These are phyloP conservation scores for Athrips mouffetella DNA, from an alignment of 2,888 invertebrate species.

Conservation along the genomic window DNA sequence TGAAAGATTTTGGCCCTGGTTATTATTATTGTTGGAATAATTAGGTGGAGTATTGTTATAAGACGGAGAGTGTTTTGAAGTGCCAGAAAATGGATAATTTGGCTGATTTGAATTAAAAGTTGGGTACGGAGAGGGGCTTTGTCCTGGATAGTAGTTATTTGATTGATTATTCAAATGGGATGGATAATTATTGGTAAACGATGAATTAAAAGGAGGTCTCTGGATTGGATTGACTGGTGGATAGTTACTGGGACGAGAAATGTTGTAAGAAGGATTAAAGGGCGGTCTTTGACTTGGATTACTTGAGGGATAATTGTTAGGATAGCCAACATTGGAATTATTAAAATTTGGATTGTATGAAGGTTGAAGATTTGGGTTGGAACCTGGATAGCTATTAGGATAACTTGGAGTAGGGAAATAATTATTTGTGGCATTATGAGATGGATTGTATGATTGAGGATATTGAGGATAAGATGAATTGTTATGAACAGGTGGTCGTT, in stretches of 20 bases:
- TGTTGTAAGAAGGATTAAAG: constrained; percentile 18
- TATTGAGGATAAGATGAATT: constrained; percentile 4
- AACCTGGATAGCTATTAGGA: constrained; percentile 13
- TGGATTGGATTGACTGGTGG: constrained; percentile 1
- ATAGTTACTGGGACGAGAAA: constrained; percentile 14
- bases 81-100: not conserved
- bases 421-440: constrained; percentile 17
- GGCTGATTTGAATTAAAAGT: not conserved
- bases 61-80: not conserved
- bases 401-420: constrained; percentile 20
- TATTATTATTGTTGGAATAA: not conserved
- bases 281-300: constrained; percentile 9
- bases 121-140: too few relatives aligned
- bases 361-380: constrained; percentile 6
- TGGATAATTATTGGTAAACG: not conserved
- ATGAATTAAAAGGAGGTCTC: not conserved
- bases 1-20: not conserved
- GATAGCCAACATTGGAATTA: not conserved
- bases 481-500: constrained; percentile 9
- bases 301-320: not conserved
- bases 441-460: constrained; percentile 11
- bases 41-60: not conserved
- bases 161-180: not conserved
- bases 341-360: not conserved
- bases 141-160: not conserved